A percentile compares a stretch with the other conserved stretches of the same genome.
Evolutionary conservation across 2,888 invertebrate genomes (phyloP).

Genomic region (Ganaspis brasiliensis): DNA sequence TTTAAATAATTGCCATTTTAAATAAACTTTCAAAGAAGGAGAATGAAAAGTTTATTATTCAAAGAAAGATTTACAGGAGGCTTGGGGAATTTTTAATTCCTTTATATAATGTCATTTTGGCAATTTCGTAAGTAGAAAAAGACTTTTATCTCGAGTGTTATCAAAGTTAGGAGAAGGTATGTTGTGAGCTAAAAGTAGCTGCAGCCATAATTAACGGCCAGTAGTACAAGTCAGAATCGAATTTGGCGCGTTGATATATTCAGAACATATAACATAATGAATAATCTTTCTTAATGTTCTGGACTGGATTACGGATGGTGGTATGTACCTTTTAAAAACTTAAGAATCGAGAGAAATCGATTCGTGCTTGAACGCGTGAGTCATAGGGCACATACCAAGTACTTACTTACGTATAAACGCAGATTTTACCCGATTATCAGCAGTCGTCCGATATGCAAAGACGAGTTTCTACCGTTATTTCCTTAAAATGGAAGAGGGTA

Average conservation of each 20-base stretch:
- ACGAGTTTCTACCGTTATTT: conserved; percentile 30
- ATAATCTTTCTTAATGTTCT: conserved; percentile 14
- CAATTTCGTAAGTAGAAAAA: too few relatives aligned
- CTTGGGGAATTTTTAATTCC: too few relatives aligned
- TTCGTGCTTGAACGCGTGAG: conserved; percentile 41
- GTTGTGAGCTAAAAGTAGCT: too few relatives aligned
- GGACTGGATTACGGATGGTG: conserved; percentile 27
- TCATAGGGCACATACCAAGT: conserved; percentile 42
- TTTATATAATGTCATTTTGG: too few relatives aligned
- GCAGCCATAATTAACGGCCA: neutral
- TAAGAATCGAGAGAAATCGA: conserved; percentile 35
- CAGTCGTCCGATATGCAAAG: neutral
- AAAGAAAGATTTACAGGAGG: too few relatives aligned
- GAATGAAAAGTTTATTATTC: too few relatives aligned
- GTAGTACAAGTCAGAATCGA: neutral
- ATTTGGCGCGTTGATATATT: neutral
- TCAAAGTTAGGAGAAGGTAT: too few relatives aligned
- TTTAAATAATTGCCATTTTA: too few relatives aligned
- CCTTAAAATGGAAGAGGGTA: conserved; percentile 27
- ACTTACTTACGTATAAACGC: conserved; percentile 29
- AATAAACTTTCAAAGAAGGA: too few relatives aligned
- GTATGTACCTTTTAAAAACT: neutral
- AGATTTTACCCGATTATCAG: conserved; percentile 26
- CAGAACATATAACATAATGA: neutral
- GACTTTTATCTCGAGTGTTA: too few relatives aligned